Percentiles rank a stretch among this genome's conserved stretches.
phyloP scores from a whole-genome alignment of 2,797 vertebrate genomes.

The Diglossa cyanea region DNA sequence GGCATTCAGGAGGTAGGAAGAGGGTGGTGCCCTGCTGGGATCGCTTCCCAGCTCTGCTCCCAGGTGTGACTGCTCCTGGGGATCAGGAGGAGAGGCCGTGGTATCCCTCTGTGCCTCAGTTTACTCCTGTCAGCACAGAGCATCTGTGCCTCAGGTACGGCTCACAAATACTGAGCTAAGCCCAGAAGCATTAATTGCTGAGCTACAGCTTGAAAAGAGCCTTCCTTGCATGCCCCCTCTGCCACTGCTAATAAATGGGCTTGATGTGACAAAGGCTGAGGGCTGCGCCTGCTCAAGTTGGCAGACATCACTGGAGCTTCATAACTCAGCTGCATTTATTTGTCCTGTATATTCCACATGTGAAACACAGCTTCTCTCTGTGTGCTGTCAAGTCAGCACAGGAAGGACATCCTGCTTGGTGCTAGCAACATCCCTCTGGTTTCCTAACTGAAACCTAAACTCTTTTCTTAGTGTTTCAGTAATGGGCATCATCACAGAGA shows the following conservation, averaged over 20 bases:
- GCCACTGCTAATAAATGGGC: background rate
- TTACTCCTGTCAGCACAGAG: accelerated
- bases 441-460: background rate
- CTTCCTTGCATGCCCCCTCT: accelerated
- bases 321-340: background rate
- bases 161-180: background rate
- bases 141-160: background rate
- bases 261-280: background rate
- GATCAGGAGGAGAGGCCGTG: accelerated
- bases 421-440: background rate
- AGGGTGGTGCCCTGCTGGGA: background rate
- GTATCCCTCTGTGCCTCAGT: background rate
- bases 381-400: background rate
- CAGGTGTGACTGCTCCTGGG: accelerated
- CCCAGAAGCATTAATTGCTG: background rate
- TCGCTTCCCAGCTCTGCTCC: background rate
- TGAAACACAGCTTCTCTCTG: background rate
- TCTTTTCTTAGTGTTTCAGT: background rate
- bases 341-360: background rate
- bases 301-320: background rate
- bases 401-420: background rate
- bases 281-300: background rate
- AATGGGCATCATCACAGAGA: background rate
- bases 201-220: background rate
- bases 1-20: background rate